Evolutionary conservation across 2,888 invertebrate genomes (phyloP), one percentile per base, ranked within the genome.

Genomic region (Myopa testacea): DNA sequence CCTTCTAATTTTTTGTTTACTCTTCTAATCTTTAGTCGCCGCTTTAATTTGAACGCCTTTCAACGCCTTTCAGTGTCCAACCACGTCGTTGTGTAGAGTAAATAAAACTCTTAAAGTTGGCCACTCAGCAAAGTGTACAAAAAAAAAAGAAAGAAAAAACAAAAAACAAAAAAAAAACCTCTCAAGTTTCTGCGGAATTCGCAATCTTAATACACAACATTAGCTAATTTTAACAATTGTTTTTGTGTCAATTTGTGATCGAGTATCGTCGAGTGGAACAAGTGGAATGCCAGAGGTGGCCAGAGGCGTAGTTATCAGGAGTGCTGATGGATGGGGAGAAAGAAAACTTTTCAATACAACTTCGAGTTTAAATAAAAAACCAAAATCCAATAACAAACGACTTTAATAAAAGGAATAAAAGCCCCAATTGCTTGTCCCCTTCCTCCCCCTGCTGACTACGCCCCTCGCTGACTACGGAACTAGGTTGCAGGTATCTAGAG

Each of bases 181-280:
- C 62, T 62, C 62, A 26, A 26, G 26, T 62, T 12, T 65, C 14
- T 12, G 14, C 14, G 37, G 14, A 65, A 65, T 38, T 38, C 38
- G 65, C 65, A 65, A 65, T 37, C 37, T 65, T 34, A 65, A 65
- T 65, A 62, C 62, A 62, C 45, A 50, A 6, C 50, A 50, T 69
- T 69, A 69, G 50, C 6, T 50, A 69, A 69, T 45, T 69, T 69
- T 70, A 70, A 55, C 70, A 70, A 55, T 70, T 70, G 70, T 37
- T 70, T 70, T 55, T 52, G 70, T 70, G 70, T 70, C 70, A 52
- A 70, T 70, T 70, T 52, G 55, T 70, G 52, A 70, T 70, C 52
- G 37, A 26, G 34, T 26, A 45, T 2, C 45, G 45, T 45, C 45
- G 34, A 70, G 69, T 10, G 19, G 45, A 12, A 14, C 34, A 70